phyloP scores from a whole-genome alignment of 2,888 invertebrate genomes.

The Alentia gelatinosa region DNA sequence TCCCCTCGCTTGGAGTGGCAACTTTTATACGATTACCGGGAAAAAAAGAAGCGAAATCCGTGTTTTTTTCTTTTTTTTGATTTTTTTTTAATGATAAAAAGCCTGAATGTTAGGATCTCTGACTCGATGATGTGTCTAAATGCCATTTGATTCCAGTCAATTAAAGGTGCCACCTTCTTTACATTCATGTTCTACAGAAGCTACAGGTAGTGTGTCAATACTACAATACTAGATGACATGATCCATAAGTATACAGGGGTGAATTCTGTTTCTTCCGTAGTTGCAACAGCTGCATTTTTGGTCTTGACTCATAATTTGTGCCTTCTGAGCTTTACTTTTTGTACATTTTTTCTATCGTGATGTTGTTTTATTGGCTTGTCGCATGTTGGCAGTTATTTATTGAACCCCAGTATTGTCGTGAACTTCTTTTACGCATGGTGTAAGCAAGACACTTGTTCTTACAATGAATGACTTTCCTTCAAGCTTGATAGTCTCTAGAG shows the following conservation, averaged over 20 bases:
- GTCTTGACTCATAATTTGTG: constrained; percentile 32
- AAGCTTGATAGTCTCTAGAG: neutral
- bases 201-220: constrained; percentile 48
- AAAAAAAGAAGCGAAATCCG: too few species aligned
- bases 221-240: constrained; percentile 43
- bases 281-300: constrained; percentile 6
- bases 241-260: constrained; percentile 47
- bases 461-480: neutral
- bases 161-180: constrained; percentile 42
- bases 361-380: neutral
- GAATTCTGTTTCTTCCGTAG: constrained; percentile 33
- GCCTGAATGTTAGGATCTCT: neutral
- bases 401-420: constrained; percentile 8
- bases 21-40: too few species aligned
- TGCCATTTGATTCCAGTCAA: constrained; percentile 33
- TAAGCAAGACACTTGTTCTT: neutral
- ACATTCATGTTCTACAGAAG: constrained; percentile 42
- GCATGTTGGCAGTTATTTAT: neutral
- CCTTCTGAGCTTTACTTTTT: constrained; percentile 36
- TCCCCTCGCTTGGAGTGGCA: too few species aligned
- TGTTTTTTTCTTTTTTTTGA: too few species aligned
- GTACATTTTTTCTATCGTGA: neutral
- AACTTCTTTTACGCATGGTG: constrained; percentile 18
- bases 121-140: neutral
- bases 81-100: too few species aligned